Conservation (phyloP, 2,113 vertebrate genomes). For the Mus pahari region DNA sequence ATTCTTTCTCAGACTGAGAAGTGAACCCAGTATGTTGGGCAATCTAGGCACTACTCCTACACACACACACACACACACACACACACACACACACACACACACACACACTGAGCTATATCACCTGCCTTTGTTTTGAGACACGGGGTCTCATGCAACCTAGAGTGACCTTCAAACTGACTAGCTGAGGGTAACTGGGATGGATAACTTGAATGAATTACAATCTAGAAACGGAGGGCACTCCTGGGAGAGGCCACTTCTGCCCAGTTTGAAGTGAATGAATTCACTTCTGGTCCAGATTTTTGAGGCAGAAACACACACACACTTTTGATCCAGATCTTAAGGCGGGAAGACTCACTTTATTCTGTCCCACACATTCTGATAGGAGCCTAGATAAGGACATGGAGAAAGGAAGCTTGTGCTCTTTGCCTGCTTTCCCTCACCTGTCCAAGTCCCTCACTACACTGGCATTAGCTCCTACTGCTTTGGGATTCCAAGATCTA, state of each 20-base stretch:
- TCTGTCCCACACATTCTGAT: neutral
- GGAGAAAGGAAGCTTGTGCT: neutral
- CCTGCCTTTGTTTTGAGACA: neutral
- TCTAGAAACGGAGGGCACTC: neutral
- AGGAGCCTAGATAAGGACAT: neutral
- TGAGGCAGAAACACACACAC: neutral
- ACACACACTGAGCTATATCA: neutral
- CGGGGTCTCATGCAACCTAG: neutral
- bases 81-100: no score
- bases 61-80: neutral
- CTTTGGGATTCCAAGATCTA: neutral
- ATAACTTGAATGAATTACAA: neutral
- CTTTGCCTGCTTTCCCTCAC: neutral
- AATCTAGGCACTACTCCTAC: neutral
- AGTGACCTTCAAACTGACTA: neutral
- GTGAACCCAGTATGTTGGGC: neutral
- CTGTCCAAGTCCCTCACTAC: neutral
- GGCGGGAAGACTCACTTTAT: neutral
- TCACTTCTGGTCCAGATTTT: neutral
- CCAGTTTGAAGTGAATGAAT: neutral
- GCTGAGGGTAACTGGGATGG: neutral
- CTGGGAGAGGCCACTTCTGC: neutral
- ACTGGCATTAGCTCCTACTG: neutral
- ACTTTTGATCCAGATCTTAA: neutral
- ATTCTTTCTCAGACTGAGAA: neutral